Evolutionary conservation across 2,113 vertebrate species (phyloP).

Genomic region (Podarcis raffonei): DNA sequence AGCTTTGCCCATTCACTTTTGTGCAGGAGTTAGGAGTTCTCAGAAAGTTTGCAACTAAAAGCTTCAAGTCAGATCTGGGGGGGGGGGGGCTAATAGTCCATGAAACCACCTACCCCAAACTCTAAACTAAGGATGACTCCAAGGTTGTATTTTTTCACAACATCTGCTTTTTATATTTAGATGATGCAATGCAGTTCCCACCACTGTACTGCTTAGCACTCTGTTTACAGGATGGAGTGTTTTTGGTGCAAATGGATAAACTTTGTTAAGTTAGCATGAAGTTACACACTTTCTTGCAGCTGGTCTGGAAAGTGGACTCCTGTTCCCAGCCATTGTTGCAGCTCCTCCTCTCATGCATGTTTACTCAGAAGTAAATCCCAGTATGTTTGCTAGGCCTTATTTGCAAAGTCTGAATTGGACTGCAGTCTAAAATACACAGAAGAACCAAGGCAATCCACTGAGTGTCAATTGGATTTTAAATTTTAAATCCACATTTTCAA

Average conservation of each 20-base stretch:
- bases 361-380: neutral
- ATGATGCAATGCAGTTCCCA: neutral
- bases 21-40: neutral
- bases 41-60: neutral
- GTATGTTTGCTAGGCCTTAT: neutral
- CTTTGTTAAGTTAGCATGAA: neutral
- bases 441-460: too few species aligned
- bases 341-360: too few species aligned
- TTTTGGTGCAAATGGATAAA: neutral
- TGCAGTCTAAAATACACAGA: neutral
- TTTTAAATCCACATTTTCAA: too few species aligned
- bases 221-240: neutral
- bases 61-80: rapidly evolving
- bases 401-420: neutral
- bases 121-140: neutral
- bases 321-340: neutral
- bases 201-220: neutral
- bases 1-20: rapidly evolving
- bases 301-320: neutral
- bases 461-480: too few species aligned
- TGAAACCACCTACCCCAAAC: neutral
- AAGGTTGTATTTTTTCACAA: neutral
- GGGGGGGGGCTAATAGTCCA: rapidly evolving
- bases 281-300: neutral
- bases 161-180: neutral